Conservation (phyloP, 2,888 invertebrate genomes). For the Xestia ashworthii region DNA sequence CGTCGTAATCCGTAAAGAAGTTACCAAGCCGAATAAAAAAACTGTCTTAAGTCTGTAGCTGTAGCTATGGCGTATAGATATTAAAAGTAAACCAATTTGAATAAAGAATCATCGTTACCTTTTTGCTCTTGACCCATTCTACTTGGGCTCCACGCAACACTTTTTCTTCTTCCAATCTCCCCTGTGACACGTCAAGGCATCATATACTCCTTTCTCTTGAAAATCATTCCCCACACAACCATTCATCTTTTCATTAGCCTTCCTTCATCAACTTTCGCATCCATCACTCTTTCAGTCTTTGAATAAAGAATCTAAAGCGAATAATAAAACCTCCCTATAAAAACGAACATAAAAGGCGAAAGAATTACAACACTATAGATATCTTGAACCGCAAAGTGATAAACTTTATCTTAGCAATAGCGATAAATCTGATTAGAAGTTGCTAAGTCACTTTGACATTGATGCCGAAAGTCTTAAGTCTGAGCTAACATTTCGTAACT, state of each 20-base stretch:
- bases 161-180: no score
- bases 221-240: no score
- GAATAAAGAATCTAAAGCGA: not conserved
- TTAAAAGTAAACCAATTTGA: not conserved
- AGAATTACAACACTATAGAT: constrained; percentile 8
- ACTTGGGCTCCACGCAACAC: no score
- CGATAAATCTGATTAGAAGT: constrained; percentile 56
- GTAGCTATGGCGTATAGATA: not conserved
- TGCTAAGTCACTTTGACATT: constrained; percentile 48
- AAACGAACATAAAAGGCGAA: not conserved
- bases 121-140: no score
- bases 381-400: constrained; percentile 32
- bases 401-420: constrained; percentile 48
- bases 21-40: not conserved
- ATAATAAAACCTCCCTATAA: not conserved
- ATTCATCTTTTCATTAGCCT: no score
- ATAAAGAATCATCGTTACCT: no score
- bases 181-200: no score
- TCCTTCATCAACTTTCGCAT: no score
- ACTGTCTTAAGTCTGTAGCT: not conserved
- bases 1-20: not conserved
- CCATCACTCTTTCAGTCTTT: not conserved
- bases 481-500: constrained; percentile 24
- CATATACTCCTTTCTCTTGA: no score
- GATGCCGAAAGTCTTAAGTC: constrained; percentile 17